Conservation (phyloP, 2,797 vertebrate genomes). For the Peromyscus melanophrys region DNA sequence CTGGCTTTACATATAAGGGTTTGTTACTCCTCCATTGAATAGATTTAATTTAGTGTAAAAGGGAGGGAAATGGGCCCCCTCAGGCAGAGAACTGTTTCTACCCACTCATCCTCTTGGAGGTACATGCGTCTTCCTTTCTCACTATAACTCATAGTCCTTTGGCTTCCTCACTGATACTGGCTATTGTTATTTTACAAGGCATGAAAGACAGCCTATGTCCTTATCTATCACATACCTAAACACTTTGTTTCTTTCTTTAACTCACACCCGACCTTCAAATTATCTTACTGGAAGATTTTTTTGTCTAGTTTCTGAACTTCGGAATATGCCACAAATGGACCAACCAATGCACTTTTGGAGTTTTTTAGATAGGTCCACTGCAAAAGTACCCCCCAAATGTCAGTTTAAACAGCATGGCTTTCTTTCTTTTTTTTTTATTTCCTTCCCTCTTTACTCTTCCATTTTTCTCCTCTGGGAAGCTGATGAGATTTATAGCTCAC, state of each 20-base stretch:
- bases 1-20: neutral
- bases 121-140: neutral
- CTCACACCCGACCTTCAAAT: neutral
- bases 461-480: neutral
- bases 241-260: neutral
- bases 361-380: neutral
- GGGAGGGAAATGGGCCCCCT: neutral
- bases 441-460: neutral
- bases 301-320: neutral
- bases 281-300: neutral
- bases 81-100: neutral
- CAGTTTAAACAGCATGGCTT: neutral
- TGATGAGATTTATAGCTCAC: neutral
- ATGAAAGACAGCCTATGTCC: neutral
- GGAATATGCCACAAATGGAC: neutral
- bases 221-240: neutral
- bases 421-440: neutral
- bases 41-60: neutral
- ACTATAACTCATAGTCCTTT: neutral
- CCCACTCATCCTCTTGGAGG: neutral
- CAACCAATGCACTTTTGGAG: neutral
- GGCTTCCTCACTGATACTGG: neutral
- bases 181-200: neutral
- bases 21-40: neutral
- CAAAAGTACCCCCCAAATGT: neutral